phyloP scores from a whole-genome alignment of 1,140 invertebrate genomes.

The Lanistes nyassanus region DNA sequence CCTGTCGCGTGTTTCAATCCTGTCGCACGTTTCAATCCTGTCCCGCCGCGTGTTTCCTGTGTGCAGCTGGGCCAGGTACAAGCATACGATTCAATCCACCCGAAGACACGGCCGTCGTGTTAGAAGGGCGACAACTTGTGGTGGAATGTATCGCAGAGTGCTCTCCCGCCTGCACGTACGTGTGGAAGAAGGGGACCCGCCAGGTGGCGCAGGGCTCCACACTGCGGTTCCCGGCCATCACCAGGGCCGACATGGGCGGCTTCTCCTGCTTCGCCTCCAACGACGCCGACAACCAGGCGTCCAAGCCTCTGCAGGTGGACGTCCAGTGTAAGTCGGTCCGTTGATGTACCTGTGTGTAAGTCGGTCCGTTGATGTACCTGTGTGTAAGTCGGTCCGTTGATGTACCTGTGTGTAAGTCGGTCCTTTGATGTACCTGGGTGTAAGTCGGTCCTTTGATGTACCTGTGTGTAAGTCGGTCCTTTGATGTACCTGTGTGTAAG shows the following conservation, averaged over 20 bases:
- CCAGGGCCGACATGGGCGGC: slow-evolving; percentile 2
- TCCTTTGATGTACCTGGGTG: neutral
- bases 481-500: neutral
- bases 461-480: neutral
- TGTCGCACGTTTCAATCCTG: too few relatives aligned
- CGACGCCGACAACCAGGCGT: slow-evolving; percentile 21
- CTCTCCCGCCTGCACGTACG: slow-evolving; percentile 23
- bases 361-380: neutral
- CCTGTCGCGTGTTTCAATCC: too few relatives aligned
- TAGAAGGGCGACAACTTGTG: slow-evolving; percentile 19
- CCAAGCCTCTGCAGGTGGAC: slow-evolving; percentile 17
- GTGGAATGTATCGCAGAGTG: slow-evolving; percentile 28
- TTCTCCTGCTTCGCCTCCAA: slow-evolving; percentile 31
- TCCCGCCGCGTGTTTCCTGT: too few relatives aligned
- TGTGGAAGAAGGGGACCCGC: slow-evolving; percentile 20
- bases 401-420: too few relatives aligned
- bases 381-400: neutral
- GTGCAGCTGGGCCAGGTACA: slow-evolving; percentile 14
- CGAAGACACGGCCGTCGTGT: slow-evolving; percentile 18
- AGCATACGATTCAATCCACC: slow-evolving; percentile 27
- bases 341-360: neutral
- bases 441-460: neutral
- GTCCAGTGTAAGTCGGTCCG: slow-evolving; percentile 20
- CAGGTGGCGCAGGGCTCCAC: slow-evolving; percentile 9
- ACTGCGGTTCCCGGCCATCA: slow-evolving; percentile 2